Percentiles rank a stretch among this genome's conserved stretches.
phyloP scores from a whole-genome alignment of 2,113 vertebrate species.

The Malurus elegans region DNA sequence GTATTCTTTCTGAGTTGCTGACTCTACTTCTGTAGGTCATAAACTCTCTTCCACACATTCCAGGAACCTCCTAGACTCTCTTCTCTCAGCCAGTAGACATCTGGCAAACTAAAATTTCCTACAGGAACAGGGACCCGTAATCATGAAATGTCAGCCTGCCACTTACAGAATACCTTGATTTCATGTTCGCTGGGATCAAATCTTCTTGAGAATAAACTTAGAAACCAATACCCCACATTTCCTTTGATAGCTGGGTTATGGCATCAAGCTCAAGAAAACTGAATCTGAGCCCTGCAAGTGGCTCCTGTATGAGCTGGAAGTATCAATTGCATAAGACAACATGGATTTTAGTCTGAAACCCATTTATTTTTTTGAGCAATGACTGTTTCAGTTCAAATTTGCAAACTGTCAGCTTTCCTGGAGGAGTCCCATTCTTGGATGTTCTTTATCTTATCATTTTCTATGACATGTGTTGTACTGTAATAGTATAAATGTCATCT shows the following conservation, averaged over 20 bases:
- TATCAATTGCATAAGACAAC: background rate
- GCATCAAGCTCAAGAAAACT: background rate
- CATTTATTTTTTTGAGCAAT: background rate
- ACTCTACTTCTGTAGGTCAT: background rate
- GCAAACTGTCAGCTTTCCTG: background rate
- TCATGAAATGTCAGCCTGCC: background rate
- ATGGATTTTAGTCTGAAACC: background rate
- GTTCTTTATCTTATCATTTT: slow-evolving; percentile 23
- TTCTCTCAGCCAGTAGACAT: background rate
- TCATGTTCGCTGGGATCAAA: background rate
- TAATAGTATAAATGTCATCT: background rate
- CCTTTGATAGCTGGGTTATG: background rate
- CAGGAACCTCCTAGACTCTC: background rate
- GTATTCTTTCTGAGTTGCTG: background rate
- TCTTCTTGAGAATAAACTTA: background rate
- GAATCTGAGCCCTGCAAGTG: background rate
- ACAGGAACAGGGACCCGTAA: background rate
- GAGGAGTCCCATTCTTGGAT: background rate
- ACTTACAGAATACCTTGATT: background rate
- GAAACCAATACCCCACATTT: background rate
- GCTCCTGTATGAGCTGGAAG: background rate
- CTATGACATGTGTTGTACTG: background rate
- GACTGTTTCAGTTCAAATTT: background rate
- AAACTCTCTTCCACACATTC: background rate
- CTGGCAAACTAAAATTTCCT: background rate